Evolutionary conservation across 2,113 vertebrate genomes (phyloP).

Genomic region (Callipepla squamata): DNA sequence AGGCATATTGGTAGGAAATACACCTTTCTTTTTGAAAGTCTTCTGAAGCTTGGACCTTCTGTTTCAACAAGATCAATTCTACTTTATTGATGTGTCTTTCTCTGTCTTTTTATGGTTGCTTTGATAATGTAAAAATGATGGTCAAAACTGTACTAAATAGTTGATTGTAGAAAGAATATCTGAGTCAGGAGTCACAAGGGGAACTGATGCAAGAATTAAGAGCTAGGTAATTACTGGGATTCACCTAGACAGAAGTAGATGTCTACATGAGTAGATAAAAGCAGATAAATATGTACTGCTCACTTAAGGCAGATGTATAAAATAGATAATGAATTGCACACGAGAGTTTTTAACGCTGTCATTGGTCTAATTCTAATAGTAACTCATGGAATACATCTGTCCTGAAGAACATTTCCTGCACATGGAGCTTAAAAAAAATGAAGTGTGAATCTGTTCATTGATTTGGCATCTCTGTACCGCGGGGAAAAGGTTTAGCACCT

Average conservation of each 20-base stretch:
- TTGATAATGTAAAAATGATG: neutral
- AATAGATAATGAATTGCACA: neutral
- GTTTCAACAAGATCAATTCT: neutral
- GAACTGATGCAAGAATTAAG: neutral
- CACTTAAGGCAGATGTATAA: neutral
- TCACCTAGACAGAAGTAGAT: neutral
- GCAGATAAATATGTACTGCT: neutral
- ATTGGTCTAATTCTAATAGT: neutral
- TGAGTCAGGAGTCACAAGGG: neutral
- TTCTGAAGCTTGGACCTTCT: neutral
- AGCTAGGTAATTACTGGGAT: neutral
- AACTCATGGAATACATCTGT: neutral
- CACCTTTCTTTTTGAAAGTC: neutral
- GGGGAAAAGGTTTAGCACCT: slow-evolving; percentile 45
- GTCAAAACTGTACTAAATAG: neutral
- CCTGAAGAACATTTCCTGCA: neutral
- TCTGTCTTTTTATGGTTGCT: neutral
- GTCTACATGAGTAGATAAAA: neutral
- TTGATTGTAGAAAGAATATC: neutral
- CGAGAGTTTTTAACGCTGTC: neutral
- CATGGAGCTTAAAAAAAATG: neutral
- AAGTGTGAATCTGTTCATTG: slow-evolving; percentile 30
- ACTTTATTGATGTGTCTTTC: neutral
- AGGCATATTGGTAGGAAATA: slow-evolving; percentile 75
- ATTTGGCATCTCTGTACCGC: neutral